Conservation (phyloP, 2,888 invertebrate genomes). For the Dryobota labecula region DNA sequence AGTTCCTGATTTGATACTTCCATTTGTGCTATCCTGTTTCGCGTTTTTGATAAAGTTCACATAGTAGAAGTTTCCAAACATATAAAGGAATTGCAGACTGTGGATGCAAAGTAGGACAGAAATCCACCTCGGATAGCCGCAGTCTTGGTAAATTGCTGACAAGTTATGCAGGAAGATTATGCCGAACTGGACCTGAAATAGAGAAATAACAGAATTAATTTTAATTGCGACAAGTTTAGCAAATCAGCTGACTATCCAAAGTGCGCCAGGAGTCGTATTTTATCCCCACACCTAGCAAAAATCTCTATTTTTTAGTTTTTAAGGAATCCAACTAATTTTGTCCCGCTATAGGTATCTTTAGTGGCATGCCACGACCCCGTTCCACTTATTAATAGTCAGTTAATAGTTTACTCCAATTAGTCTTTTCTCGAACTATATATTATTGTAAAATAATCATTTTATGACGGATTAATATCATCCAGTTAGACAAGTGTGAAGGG, state of each 20-base stretch:
- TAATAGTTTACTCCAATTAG: background rate
- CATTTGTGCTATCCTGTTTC: constrained; percentile 1
- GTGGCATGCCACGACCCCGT: background rate
- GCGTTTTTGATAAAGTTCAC: constrained; percentile 51
- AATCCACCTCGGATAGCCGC: constrained; percentile 66
- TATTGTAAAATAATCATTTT: background rate
- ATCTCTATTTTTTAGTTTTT: background rate
- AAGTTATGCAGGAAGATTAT: constrained; percentile 66
- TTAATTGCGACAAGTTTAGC: background rate
- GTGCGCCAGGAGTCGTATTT: background rate
- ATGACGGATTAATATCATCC: background rate
- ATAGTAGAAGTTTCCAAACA: constrained; percentile 70
- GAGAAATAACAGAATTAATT: constrained; percentile 2
- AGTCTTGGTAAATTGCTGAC: constrained; percentile 44
- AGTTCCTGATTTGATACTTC: constrained; percentile 10
- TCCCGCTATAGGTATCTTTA: background rate
- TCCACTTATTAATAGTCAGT: background rate
- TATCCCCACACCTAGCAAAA: background rate
- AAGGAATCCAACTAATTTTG: background rate
- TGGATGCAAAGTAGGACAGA: constrained; percentile 11
- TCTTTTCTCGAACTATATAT: background rate
- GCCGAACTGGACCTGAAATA: constrained; percentile 63
- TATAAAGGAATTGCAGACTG: constrained; percentile 61
- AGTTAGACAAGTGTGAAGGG: background rate
- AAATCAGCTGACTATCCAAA: background rate